These are phyloP conservation scores for Phalanger gymnotis DNA, from an alignment of 2,797 vertebrate genomes.

Conservation along the genomic window DNA sequence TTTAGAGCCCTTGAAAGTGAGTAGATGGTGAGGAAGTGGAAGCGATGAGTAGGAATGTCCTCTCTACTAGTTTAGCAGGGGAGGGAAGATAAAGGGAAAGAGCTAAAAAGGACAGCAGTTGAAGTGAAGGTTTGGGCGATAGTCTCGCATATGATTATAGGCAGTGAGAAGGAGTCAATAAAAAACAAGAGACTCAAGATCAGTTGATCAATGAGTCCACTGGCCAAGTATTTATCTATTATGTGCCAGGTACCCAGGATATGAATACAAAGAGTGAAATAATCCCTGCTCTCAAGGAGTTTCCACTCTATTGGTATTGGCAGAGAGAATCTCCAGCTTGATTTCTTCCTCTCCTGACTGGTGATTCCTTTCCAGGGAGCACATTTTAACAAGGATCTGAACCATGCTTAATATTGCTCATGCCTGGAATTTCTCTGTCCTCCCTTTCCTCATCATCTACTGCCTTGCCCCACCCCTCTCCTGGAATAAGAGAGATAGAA, in stretches of 20 bases:
- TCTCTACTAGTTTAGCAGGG: neutral
- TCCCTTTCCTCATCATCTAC: no score
- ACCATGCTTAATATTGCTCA: neutral
- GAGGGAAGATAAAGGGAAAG: neutral
- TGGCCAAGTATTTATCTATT: neutral
- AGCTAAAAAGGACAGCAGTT: neutral
- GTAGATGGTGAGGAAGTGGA: no score
- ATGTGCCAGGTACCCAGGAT: neutral
- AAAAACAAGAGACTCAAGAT: neutral
- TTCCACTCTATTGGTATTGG: neutral
- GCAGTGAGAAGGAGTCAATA: neutral
- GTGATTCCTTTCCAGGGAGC: neutral
- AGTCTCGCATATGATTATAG: neutral
- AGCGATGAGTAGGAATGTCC: neutral
- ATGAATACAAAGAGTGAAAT: neutral
- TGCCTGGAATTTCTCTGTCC: neutral
- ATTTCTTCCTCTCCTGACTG: neutral
- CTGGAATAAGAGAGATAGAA: neutral
- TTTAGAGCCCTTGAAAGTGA: no score
- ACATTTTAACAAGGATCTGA: neutral
- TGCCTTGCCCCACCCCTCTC: neutral
- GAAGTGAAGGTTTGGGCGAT: neutral
- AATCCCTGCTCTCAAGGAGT: neutral
- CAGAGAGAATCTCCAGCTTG: neutral
- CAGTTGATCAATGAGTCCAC: neutral